Evolutionary conservation across 2,888 invertebrate genomes (phyloP).

Genomic region (Synergus laeviventris): DNA sequence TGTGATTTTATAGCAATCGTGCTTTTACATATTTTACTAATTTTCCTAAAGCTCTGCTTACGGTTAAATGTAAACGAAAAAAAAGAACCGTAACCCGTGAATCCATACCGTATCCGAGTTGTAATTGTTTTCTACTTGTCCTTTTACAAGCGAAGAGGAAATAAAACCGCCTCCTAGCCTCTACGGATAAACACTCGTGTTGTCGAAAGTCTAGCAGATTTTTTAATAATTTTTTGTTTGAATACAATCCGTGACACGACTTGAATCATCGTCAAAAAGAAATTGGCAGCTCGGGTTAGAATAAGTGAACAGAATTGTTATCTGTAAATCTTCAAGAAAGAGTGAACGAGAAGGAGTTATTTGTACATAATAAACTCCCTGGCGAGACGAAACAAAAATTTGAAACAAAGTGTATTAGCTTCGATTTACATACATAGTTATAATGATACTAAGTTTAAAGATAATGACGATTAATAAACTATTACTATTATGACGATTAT

Average conservation of each 20-base stretch:
- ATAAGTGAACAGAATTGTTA: conserved; percentile 5
- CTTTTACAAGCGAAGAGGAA: background rate
- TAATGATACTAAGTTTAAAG: conserved; percentile 48
- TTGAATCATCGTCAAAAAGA: background rate
- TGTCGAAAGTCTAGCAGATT: conserved; percentile 3
- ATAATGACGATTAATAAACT: conserved; percentile 47
- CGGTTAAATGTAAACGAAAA: conserved; percentile 41
- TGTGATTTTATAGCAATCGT: conserved; percentile 21
- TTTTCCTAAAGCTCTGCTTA: conserved; percentile 22
- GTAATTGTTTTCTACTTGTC: conserved; percentile 23
- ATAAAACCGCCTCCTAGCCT: background rate
- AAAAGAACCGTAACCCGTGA: conserved; percentile 40
- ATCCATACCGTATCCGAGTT: background rate
- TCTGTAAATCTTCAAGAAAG: conserved; percentile 10
- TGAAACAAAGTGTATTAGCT: conserved; percentile 48
- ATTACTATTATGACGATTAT: conserved; percentile 46
- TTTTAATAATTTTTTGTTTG: background rate
- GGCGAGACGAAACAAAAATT: conserved; percentile 1
- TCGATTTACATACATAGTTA: conserved; percentile 52
- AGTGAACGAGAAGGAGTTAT: conserved; percentile 11
- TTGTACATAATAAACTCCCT: conserved; percentile 34
- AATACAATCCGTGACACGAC: conserved; percentile 1
- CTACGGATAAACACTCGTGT: background rate
- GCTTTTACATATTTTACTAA: conserved; percentile 24
- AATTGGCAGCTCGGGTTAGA: conserved; percentile 35